These are phyloP conservation scores for Chironomus tepperi DNA, from an alignment of 1,140 invertebrate species.

Conservation along the genomic window DNA sequence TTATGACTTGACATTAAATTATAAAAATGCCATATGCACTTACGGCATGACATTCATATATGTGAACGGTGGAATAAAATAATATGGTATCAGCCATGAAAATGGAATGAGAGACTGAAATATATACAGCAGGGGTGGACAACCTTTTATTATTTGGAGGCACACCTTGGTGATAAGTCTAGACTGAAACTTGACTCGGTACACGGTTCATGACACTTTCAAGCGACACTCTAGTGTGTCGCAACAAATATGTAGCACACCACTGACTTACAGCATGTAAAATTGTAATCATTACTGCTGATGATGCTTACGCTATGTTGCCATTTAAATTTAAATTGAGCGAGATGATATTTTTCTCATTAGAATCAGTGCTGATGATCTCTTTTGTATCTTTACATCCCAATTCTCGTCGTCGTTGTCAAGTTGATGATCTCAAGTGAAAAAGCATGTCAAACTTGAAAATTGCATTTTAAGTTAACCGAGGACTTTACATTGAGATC, in stretches of 20 bases:
- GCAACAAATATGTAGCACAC: too few species aligned
- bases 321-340: slow-evolving; percentile 14
- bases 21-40: neutral
- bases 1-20: neutral
- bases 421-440: too few species aligned
- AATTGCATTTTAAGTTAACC: neutral
- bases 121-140: too few species aligned
- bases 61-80: neutral
- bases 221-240: too few species aligned
- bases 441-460: too few species aligned
- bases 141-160: too few species aligned
- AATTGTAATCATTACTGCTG: too few species aligned
- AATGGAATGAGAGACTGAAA: neutral
- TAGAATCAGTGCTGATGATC: neutral
- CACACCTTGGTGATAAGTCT: too few species aligned
- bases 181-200: too few species aligned
- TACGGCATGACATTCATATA: neutral
- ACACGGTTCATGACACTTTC: too few species aligned
- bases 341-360: neutral
- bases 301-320: neutral
- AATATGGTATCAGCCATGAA: neutral
- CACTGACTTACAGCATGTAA: too few species aligned
- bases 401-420: too few species aligned
- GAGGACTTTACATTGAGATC: neutral
- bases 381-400: neutral